These are phyloP conservation scores for Pyrgilauda ruficollis DNA, from an alignment of 2,113 vertebrate genomes.

Conservation along the genomic window DNA sequence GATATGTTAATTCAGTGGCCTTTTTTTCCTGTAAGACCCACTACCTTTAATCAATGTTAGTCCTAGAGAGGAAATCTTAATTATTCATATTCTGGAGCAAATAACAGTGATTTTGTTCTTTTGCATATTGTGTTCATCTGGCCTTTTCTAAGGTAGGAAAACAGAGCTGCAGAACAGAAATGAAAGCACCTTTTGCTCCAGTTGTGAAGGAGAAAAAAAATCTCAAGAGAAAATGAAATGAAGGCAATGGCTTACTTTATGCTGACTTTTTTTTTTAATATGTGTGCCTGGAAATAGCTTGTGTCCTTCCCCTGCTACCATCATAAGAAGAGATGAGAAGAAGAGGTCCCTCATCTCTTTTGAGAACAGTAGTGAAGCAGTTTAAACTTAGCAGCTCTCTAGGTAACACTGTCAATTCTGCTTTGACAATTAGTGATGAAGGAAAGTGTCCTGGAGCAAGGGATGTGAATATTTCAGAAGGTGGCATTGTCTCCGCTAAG, in stretches of 20 bases:
- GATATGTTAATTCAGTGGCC: background rate
- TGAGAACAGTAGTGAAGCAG: background rate
- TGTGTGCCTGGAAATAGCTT: background rate
- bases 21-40: background rate
- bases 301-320: background rate
- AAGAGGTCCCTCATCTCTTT: background rate
- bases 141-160: background rate
- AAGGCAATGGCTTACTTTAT: background rate
- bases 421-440: constrained; percentile 37
- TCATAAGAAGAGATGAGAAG: background rate
- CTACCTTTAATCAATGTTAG: background rate
- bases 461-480: constrained; percentile 24
- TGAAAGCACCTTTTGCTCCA: background rate
- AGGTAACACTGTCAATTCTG: constrained; percentile 1
- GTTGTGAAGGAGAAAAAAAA: background rate
- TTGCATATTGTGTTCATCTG: background rate
- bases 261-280: background rate
- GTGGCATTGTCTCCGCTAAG: background rate
- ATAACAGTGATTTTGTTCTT: background rate
- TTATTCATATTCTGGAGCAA: background rate
- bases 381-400: constrained; percentile 20
- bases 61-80: background rate
- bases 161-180: background rate
- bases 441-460: constrained; percentile 20
- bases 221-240: background rate